Conservation (phyloP, 2,888 invertebrate genomes). For the Schizotus pectinicornis region DNA sequence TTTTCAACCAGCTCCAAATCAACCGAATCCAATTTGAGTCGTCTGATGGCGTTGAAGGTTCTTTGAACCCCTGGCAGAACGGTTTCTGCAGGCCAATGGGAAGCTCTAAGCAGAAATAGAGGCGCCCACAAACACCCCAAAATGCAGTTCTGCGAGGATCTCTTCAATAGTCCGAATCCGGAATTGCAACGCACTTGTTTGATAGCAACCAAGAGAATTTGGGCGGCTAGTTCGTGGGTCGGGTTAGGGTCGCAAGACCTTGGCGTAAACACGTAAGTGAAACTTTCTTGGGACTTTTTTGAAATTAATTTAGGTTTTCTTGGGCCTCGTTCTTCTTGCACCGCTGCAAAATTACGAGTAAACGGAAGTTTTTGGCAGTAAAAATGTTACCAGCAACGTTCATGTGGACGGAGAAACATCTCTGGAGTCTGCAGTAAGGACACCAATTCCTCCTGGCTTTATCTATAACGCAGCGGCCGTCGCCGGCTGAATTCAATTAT, state of each 20-base stretch:
- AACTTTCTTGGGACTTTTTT: conserved; percentile 20
- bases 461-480: conserved; percentile 77
- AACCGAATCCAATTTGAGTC: conserved; percentile 41
- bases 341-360: conserved; percentile 62
- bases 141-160: conserved; percentile 63
- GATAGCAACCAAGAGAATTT: conserved; percentile 65
- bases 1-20: conserved; percentile 52
- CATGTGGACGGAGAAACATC: conserved; percentile 80
- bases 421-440: conserved; percentile 80
- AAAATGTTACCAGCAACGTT: conserved; percentile 69
- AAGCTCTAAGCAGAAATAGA: conserved; percentile 64
- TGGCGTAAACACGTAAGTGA: conserved; percentile 4
- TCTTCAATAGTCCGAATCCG: conserved; percentile 60
- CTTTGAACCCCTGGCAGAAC: conserved; percentile 47
- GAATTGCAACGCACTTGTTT: conserved; percentile 63
- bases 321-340: conserved; percentile 85
- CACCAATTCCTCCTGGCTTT: conserved; percentile 88
- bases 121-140: conserved; percentile 66
- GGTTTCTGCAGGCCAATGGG: conserved; percentile 64
- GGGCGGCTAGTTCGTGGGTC: conserved; percentile 65
- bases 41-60: conserved; percentile 38
- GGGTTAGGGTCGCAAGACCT: conserved; percentile 37
- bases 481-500: conserved; percentile 63
- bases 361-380: too few species aligned
- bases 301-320: conserved; percentile 59